Conservation (phyloP, 2,888 invertebrate genomes). For the Dinocampus coccinellae region DNA sequence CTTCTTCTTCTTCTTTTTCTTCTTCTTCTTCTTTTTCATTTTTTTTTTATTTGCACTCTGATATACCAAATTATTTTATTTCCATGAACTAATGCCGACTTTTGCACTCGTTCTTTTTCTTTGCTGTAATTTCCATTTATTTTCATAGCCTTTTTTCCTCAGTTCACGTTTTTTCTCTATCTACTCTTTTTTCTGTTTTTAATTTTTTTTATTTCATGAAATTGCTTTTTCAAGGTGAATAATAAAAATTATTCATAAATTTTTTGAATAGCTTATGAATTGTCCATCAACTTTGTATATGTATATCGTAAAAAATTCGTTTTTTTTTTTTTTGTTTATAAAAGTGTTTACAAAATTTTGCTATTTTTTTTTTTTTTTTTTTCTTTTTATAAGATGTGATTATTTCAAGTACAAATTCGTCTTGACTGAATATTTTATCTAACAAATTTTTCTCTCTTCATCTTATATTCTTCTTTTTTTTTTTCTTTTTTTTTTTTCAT, state of each 20-base stretch:
- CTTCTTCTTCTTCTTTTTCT: neutral
- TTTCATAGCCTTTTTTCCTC: neutral
- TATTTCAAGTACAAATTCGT: neutral
- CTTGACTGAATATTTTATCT: neutral
- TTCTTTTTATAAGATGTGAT: neutral
- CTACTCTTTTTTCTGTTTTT: neutral
- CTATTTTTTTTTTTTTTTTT: neutral
- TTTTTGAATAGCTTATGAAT: neutral
- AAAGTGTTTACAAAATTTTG: neutral
- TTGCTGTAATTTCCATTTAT: no score
- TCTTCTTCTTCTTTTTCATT: neutral
- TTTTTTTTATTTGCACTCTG: neutral
- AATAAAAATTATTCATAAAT: neutral
- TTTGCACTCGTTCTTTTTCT: neutral
- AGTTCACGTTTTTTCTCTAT: neutral
- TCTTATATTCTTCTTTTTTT: no score
- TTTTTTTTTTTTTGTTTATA: slow-evolving; percentile 13
- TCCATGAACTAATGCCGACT: neutral
- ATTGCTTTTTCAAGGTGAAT: neutral
- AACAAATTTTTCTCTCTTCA: neutral
- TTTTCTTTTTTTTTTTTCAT: no score
- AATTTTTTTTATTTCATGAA: neutral
- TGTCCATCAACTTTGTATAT: neutral
- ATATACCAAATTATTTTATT: neutral
- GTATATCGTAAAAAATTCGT: neutral